Evolutionary conservation across 2,888 invertebrate genomes (phyloP).

Genomic region (Drosophila peninsularis): DNA sequence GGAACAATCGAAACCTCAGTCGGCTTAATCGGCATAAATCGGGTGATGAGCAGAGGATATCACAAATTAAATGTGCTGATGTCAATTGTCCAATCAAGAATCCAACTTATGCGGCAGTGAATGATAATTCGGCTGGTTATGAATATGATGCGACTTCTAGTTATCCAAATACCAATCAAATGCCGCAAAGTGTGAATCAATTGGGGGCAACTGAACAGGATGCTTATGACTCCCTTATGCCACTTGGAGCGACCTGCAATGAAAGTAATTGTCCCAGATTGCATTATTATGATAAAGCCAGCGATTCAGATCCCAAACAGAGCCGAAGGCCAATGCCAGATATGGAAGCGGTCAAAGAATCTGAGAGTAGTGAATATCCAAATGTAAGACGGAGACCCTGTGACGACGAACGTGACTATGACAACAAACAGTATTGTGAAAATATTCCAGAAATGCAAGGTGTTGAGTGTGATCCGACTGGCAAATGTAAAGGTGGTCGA

Average conservation of each 20-base stretch:
- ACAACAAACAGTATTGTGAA: not conserved
- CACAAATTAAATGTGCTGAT: not conserved
- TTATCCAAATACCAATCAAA: too few species aligned
- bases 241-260: not conserved
- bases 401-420: not conserved
- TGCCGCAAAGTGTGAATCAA: not conserved
- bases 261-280: not conserved
- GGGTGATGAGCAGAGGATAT: not conserved
- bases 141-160: too few species aligned
- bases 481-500: not conserved
- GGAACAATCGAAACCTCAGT: not conserved
- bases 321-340: not conserved
- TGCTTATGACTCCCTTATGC: not conserved
- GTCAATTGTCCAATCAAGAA: not conserved
- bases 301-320: not conserved
- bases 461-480: not conserved
- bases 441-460: constrained; percentile 1
- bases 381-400: not conserved
- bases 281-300: not conserved
- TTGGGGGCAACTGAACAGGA: not conserved
- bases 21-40: not conserved
- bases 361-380: not conserved
- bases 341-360: not conserved
- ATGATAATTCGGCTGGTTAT: not conserved
- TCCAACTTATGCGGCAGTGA: not conserved